phyloP scores from a whole-genome alignment of 2,888 invertebrate genomes.

The Ormyrus nitidulus region DNA sequence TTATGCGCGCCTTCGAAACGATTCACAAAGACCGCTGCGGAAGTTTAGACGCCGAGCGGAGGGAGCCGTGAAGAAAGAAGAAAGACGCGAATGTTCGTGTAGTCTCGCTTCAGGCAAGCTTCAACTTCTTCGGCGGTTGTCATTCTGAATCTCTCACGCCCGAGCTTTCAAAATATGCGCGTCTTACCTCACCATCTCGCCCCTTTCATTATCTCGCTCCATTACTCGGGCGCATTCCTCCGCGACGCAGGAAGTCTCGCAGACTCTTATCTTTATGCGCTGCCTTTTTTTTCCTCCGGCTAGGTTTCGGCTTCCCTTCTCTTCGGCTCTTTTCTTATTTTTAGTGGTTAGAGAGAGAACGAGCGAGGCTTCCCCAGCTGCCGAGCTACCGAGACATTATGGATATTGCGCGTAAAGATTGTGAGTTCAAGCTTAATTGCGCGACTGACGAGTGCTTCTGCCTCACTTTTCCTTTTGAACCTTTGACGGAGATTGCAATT shows the following conservation, averaged over 20 bases:
- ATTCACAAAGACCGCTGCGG: conserved; percentile 10
- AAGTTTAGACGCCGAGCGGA: neutral
- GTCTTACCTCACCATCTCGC: neutral
- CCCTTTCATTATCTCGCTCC: conserved; percentile 49
- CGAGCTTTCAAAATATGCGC: conserved; percentile 18
- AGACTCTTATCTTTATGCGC: conserved; percentile 27
- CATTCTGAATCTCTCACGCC: conserved; percentile 1
- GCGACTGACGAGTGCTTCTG: neutral
- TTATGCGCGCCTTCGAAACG: neutral
- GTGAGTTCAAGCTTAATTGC: neutral
- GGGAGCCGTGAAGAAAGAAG: neutral
- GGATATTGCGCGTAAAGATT: conserved; percentile 15
- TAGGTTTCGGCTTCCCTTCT: conserved; percentile 1
- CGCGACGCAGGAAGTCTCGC: conserved; percentile 24
- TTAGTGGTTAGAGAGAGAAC: no score
- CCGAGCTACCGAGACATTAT: conserved; percentile 18
- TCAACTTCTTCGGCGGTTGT: neutral
- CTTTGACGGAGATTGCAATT: neutral
- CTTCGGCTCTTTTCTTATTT: neutral
- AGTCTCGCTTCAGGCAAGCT: neutral
- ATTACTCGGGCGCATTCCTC: conserved; percentile 32
- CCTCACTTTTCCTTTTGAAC: neutral
- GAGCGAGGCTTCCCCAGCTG: neutral
- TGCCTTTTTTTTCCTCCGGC: neutral
- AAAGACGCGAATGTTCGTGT: neutral